Evolutionary conservation across 1,140 invertebrate species (phyloP).

Genomic region (Drosophila sechellia): DNA sequence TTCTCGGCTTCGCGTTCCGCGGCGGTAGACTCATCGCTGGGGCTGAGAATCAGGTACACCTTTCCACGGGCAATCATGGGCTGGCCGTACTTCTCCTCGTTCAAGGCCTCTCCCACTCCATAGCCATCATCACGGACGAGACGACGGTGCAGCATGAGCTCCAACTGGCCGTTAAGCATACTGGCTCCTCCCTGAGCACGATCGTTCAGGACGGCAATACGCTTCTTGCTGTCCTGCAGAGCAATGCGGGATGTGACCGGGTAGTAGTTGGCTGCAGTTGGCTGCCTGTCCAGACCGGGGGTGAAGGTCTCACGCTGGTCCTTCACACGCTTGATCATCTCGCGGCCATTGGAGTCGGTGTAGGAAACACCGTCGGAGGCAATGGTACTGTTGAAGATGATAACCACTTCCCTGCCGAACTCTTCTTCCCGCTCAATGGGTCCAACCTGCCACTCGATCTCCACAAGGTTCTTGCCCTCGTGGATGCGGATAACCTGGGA

Average conservation of each 20-base stretch:
- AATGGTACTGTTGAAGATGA: constrained; percentile 89
- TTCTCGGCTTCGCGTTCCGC: constrained; percentile 56
- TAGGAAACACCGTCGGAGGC: constrained; percentile 90
- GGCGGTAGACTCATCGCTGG: constrained; percentile 57
- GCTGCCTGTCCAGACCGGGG: constrained; percentile 87
- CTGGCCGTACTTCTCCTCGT: constrained; percentile 91
- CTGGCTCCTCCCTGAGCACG: constrained; percentile 94
- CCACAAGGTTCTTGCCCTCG: constrained; percentile 88
- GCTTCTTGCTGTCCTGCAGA: constrained; percentile 85
- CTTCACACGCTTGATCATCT: constrained; percentile 91
- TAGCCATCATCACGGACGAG: constrained; percentile 95
- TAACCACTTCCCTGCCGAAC: constrained; percentile 93
- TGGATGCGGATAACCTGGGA: constrained; percentile 93
- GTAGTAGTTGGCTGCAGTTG: constrained; percentile 95
- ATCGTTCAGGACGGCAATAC: constrained; percentile 91
- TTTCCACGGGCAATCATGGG: constrained; percentile 93
- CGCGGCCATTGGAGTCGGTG: constrained; percentile 97
- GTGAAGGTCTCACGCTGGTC: constrained; percentile 92
- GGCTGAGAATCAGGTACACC: constrained; percentile 88
- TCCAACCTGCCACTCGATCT: constrained; percentile 97
- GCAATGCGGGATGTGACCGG: constrained; percentile 94
- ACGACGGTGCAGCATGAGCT: constrained; percentile 95
- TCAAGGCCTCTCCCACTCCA: constrained; percentile 96
- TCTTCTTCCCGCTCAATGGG: constrained; percentile 93
- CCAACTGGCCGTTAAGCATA: constrained; percentile 90